phyloP scores from a whole-genome alignment of 2,113 vertebrate species.

The Caranx melampygus region DNA sequence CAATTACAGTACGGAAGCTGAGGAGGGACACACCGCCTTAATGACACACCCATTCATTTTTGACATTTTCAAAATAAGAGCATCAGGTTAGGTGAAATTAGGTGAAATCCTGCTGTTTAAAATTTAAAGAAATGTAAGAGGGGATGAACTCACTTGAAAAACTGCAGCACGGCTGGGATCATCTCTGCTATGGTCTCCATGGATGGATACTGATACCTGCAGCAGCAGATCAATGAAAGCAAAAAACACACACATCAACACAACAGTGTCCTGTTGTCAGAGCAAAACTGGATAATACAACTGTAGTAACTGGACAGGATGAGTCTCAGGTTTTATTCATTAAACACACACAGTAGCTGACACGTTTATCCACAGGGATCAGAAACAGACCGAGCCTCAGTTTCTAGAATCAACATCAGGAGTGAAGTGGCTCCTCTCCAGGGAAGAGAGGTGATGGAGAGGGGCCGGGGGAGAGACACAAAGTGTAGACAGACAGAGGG shows the following conservation, averaged over 20 bases:
- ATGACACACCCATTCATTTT: too few relatives aligned
- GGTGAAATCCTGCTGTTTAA: slow-evolving; percentile 2
- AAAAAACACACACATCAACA: too few relatives aligned
- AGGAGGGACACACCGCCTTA: background rate
- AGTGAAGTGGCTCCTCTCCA: background rate
- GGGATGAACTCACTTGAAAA: slow-evolving; percentile 88
- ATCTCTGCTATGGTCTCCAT: slow-evolving; percentile 93
- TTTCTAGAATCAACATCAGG: background rate
- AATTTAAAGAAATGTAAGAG: too few relatives aligned
- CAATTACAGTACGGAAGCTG: slow-evolving; percentile 91
- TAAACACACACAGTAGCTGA: background rate
- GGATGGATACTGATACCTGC: slow-evolving; percentile 90
- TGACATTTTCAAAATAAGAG: too few relatives aligned
- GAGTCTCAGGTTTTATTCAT: background rate
- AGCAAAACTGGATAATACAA: background rate
- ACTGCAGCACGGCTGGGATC: slow-evolving; percentile 90
- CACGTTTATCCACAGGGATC: slow-evolving; percentile 21
- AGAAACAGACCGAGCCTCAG: slow-evolving; percentile 15
- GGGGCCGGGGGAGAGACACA: background rate
- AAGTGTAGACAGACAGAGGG: background rate
- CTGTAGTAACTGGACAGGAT: background rate
- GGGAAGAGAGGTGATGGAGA: background rate
- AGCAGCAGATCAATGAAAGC: background rate
- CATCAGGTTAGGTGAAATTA: too few relatives aligned
- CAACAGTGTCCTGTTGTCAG: background rate